Percentiles rank a stretch among this genome's conserved stretches.
phyloP scores from a whole-genome alignment of 2,888 invertebrate species.

The Hoplodrina ambigua region DNA sequence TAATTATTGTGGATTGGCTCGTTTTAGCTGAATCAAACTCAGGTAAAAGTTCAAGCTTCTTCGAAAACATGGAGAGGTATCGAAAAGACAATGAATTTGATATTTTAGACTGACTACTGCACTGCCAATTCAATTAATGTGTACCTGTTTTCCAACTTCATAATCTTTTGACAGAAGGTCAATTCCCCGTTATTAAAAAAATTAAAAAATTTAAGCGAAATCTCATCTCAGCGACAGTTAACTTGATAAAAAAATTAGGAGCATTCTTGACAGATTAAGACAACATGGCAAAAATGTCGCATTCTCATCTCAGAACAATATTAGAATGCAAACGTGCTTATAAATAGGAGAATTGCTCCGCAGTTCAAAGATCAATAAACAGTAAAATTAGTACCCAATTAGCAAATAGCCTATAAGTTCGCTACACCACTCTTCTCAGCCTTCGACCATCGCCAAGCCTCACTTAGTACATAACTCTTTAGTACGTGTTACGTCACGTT shows the following conservation, averaged over 20 bases:
- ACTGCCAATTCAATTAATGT: background rate
- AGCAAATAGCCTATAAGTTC: background rate
- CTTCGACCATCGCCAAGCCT: conserved; percentile 27
- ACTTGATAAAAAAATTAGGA: too few relatives aligned
- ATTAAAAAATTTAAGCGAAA: too few relatives aligned
- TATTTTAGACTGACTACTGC: background rate
- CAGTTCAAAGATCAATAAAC: background rate
- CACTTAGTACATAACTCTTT: conserved; percentile 37
- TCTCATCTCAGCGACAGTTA: too few relatives aligned
- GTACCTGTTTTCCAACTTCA: background rate
- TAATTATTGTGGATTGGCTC: too few relatives aligned
- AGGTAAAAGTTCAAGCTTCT: too few relatives aligned
- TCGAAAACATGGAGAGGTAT: too few relatives aligned
- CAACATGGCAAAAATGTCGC: too few relatives aligned
- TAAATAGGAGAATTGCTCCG: background rate
- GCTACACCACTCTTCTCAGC: conserved; percentile 28
- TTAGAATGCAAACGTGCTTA: background rate
- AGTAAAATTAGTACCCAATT: background rate
- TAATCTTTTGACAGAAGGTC: background rate
- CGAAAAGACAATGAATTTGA: too few relatives aligned
- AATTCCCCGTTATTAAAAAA: too few relatives aligned
- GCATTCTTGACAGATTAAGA: too few relatives aligned
- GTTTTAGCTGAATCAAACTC: too few relatives aligned
- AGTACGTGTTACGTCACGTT: conserved; percentile 46
- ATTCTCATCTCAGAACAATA: too few relatives aligned